Evolutionary conservation across 2,113 vertebrate genomes (phyloP).

Genomic region (Xiphophorus hellerii): DNA sequence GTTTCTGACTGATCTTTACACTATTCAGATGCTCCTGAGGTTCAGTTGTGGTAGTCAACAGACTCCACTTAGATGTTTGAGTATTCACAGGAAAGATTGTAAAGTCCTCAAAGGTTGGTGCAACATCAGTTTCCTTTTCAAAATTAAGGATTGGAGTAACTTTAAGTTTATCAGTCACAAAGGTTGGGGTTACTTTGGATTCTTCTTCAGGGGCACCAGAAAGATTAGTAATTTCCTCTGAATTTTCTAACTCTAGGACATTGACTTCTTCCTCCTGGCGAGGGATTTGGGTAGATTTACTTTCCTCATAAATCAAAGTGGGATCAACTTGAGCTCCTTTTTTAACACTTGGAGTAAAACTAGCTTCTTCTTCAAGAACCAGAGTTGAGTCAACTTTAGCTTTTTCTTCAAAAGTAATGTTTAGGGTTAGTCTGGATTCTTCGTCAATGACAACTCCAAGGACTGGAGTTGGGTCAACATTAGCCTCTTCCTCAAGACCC

Average conservation of each 20-base stretch:
- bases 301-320: neutral
- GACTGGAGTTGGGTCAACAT: neutral
- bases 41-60: conserved; percentile 39
- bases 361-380: neutral
- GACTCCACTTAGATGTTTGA: conserved; percentile 57
- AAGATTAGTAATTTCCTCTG: neutral
- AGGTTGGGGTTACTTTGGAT: neutral
- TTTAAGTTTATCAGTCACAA: neutral
- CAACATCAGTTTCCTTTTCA: conserved; percentile 9
- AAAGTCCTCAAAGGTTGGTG: conserved; percentile 20
- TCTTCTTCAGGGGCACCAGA: neutral
- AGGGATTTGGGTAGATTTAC: neutral
- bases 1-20: conserved; percentile 56
- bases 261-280: conserved; percentile 2
- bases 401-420: neutral
- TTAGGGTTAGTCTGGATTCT: conserved; percentile 6
- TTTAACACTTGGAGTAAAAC: neutral
- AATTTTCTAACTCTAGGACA: neutral
- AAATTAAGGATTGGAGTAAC: neutral
- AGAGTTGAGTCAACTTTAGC: neutral
- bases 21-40: conserved; percentile 65
- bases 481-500: conserved; percentile 1
- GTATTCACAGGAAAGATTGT: conserved; percentile 53
- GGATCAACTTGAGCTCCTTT: neutral
- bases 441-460: neutral